Evolutionary conservation across 1,140 invertebrate genomes (phyloP).

Genomic region (Tetragnatha versicolor): DNA sequence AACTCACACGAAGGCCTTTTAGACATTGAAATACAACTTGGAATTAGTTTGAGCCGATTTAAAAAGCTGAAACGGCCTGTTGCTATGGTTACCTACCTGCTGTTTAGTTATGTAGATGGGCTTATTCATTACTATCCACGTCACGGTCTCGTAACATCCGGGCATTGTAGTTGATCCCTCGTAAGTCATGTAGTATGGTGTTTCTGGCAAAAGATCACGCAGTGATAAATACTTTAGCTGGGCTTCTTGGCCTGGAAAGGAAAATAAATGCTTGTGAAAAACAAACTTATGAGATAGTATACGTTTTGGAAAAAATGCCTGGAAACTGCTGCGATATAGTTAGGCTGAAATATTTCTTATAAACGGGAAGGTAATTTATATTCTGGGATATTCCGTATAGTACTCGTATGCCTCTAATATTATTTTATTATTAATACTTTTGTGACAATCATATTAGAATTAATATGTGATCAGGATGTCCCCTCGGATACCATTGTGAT

Average conservation of each 20-base stretch:
- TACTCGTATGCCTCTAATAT: no score
- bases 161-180: slow-evolving; percentile 96
- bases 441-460: no score
- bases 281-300: no score
- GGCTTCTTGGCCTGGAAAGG: slow-evolving; percentile 40
- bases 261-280: not conserved
- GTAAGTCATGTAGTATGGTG: slow-evolving; percentile 92
- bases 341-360: no score
- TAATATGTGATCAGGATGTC: no score
- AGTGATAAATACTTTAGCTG: slow-evolving; percentile 69
- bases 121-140: slow-evolving; percentile 95
- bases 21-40: not conserved
- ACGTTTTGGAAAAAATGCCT: no score
- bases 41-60: no score
- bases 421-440: no score
- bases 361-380: no score
- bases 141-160: slow-evolving; percentile 70
- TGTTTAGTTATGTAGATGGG: slow-evolving; percentile 95
- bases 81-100: slow-evolving; percentile 73
- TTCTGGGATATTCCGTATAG: no score
- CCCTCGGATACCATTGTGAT: no score
- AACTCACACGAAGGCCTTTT: not conserved
- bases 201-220: slow-evolving; percentile 83
- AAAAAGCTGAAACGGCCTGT: not conserved
- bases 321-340: no score